phyloP scores from a whole-genome alignment of 2,113 vertebrate species.

The Sardina pilchardus region DNA sequence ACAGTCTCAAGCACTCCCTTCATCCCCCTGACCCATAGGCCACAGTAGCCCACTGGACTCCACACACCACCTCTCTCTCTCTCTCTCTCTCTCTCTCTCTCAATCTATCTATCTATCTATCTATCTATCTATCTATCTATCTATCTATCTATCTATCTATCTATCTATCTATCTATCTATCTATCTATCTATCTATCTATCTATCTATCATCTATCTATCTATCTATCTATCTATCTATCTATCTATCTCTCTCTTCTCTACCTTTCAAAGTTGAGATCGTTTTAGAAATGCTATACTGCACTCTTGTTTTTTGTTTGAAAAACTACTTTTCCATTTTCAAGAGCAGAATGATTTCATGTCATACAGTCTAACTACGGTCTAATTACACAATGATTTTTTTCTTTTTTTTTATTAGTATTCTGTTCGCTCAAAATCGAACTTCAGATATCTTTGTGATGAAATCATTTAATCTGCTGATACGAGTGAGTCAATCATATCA shows the following conservation, averaged over 20 bases:
- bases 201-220: background rate
- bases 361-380: background rate
- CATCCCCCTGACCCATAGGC: background rate
- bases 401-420: no score
- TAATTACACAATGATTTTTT: background rate
- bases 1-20: background rate
- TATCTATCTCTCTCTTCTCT: background rate
- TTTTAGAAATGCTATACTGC: background rate
- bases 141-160: background rate
- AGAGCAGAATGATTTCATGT: background rate
- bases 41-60: background rate
- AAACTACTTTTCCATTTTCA: background rate
- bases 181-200: background rate
- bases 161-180: no score
- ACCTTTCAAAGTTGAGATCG: background rate
- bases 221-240: background rate
- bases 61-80: no score
- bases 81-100: background rate
- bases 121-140: background rate
- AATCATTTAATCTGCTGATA: background rate
- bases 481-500: slow-evolving; percentile 1
- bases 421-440: background rate
- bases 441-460: background rate
- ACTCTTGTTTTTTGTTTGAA: background rate
- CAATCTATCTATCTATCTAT: background rate